Evolutionary conservation across 2,888 invertebrate genomes (phyloP).

Genomic region (Cheilosia variabilis): DNA sequence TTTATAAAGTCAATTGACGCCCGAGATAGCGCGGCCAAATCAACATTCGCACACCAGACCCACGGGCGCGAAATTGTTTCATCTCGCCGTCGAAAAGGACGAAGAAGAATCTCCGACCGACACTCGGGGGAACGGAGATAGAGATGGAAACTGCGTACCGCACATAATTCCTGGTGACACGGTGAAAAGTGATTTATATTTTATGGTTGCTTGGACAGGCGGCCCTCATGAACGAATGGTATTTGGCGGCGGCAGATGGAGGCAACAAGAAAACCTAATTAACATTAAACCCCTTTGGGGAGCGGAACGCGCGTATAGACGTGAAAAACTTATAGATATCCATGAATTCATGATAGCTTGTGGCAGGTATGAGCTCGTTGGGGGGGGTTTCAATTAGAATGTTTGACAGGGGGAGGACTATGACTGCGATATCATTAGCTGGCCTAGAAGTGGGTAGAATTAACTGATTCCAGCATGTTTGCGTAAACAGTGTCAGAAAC

Average conservation of each 20-base stretch:
- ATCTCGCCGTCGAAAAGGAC: constrained; percentile 27
- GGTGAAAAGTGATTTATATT: constrained; percentile 73
- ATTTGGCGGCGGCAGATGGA: background rate
- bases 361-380: constrained; percentile 18
- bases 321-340: constrained; percentile 8
- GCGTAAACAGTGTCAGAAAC: constrained; percentile 63
- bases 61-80: constrained; percentile 45
- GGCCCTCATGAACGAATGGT: background rate
- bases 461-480: constrained; percentile 61
- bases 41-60: constrained; percentile 40
- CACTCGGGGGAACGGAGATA: constrained; percentile 27
- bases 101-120: constrained; percentile 5
- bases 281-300: constrained; percentile 58
- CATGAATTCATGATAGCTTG: constrained; percentile 43
- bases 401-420: background rate
- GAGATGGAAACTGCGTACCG: constrained; percentile 66
- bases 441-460: constrained; percentile 42
- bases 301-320: constrained; percentile 13
- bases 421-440: constrained; percentile 59
- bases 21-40: constrained; percentile 51
- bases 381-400: constrained; percentile 60
- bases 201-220: constrained; percentile 72
- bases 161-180: constrained; percentile 72
- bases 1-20: constrained; percentile 61
- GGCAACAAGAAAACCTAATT: constrained; percentile 67